Evolutionary conservation across 2,888 invertebrate genomes (phyloP).

Genomic region (Xestia rhomboidea): DNA sequence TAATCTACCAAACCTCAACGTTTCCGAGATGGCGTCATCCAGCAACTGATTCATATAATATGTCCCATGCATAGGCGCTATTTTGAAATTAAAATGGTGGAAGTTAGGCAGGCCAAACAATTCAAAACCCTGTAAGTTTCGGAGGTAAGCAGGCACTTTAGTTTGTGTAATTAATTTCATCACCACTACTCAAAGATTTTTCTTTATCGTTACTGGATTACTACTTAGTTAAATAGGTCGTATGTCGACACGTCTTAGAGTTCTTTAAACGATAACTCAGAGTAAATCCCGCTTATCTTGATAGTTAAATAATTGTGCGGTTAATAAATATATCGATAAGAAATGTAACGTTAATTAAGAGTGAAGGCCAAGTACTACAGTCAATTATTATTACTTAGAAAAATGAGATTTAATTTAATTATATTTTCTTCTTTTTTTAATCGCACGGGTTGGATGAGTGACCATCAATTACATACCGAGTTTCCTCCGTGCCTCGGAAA

Average conservation of each 20-base stretch:
- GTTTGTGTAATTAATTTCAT: background rate
- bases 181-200: background rate
- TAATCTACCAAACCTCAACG: too few species aligned
- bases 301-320: background rate
- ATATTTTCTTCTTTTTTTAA: background rate
- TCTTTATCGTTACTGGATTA: background rate
- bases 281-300: conserved; percentile 43
- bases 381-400: background rate
- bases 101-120: background rate
- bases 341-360: background rate
- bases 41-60: too few species aligned
- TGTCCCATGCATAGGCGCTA: too few species aligned
- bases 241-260: conserved; percentile 10
- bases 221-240: background rate
- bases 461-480: too few species aligned
- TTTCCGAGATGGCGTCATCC: too few species aligned
- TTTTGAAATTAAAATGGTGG: background rate
- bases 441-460: background rate
- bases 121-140: background rate
- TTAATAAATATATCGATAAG: conserved; percentile 3
- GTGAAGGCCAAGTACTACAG: conserved; percentile 9
- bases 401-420: background rate
- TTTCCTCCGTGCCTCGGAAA: too few species aligned
- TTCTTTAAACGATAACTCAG: conserved; percentile 2
- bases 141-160: too few species aligned